A percentile compares a stretch with the other conserved stretches of the same genome.
Evolutionary conservation across 2,113 vertebrate species (phyloP).

Genomic region (Eidolon helvum): DNA sequence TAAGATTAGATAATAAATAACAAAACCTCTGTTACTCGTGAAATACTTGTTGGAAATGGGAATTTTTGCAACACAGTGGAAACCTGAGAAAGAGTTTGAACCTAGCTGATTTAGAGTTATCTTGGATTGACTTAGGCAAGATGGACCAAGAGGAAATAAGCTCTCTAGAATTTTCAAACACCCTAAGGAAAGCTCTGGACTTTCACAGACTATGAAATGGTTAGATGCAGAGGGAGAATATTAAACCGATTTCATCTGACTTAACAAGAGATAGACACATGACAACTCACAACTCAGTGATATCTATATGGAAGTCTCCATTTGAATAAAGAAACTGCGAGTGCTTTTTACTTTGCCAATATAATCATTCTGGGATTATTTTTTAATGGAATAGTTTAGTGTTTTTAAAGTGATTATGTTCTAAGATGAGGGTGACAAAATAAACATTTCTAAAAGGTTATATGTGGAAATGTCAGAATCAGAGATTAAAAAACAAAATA

Average conservation of each 20-base stretch:
- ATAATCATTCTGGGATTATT: not conserved
- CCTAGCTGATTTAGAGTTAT: not conserved
- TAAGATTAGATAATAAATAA: not conserved
- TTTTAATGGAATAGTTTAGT: not conserved
- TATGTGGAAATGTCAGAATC: not conserved
- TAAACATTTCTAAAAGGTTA: not conserved
- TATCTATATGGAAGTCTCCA: not conserved
- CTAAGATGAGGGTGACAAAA: not conserved
- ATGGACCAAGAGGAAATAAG: not conserved
- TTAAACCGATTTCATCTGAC: not conserved
- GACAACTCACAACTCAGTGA: not conserved
- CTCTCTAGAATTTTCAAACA: not conserved
- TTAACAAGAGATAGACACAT: not conserved
- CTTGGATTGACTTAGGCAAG: not conserved
- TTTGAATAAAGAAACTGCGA: not conserved
- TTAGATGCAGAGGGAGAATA: not conserved
- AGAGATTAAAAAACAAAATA: not conserved
- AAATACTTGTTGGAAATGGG: not conserved
- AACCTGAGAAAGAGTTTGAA: not conserved
- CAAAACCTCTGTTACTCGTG: not conserved
- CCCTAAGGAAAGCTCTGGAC: not conserved
- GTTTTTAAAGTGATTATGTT: constrained; percentile 11
- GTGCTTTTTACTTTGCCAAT: not conserved
- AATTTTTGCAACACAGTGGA: not conserved
- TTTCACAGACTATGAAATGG: not conserved